phyloP scores from a whole-genome alignment of 1,140 invertebrate species.

The Nebria ingens region DNA sequence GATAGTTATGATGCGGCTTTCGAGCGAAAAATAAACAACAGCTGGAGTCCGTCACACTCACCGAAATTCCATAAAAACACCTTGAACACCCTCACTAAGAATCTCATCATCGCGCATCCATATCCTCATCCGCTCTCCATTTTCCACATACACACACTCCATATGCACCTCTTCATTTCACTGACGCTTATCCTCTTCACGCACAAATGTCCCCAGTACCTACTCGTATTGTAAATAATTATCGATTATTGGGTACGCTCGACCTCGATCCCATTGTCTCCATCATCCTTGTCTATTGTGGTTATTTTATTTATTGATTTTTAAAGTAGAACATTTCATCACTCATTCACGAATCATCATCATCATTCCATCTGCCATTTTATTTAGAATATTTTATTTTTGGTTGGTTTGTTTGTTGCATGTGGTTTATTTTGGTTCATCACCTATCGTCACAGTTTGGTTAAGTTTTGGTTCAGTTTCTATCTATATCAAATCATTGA shows the following conservation, averaged over 20 bases:
- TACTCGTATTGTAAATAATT: slow-evolving; percentile 32
- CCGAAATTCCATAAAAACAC: slow-evolving; percentile 29
- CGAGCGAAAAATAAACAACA: slow-evolving; percentile 1
- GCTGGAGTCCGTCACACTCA: slow-evolving; percentile 11
- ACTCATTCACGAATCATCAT: too few relatives aligned
- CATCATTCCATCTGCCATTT: neutral
- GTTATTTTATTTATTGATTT: too few relatives aligned
- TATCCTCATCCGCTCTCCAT: slow-evolving; percentile 29
- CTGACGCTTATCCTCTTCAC: slow-evolving; percentile 49
- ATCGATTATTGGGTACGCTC: too few relatives aligned
- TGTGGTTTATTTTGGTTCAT: slow-evolving; percentile 21
- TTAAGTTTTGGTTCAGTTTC: slow-evolving; percentile 29
- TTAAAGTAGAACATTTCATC: too few relatives aligned
- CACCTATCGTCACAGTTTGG: slow-evolving; percentile 30
- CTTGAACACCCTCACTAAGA: slow-evolving; percentile 22
- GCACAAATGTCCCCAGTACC: slow-evolving; percentile 45
- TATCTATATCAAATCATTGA: neutral
- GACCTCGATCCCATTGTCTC: too few relatives aligned
- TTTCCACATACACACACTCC: slow-evolving; percentile 47
- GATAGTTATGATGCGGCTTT: neutral
- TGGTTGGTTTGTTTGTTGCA: slow-evolving; percentile 7
- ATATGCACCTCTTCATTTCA: slow-evolving; percentile 48
- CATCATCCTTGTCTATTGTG: too few relatives aligned
- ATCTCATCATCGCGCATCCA: neutral
- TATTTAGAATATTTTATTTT: neutral